Percentiles rank a stretch among this genome's conserved stretches.
Evolutionary conservation across 2,797 vertebrate genomes (phyloP).

Genomic region (Perodicticus potto): DNA sequence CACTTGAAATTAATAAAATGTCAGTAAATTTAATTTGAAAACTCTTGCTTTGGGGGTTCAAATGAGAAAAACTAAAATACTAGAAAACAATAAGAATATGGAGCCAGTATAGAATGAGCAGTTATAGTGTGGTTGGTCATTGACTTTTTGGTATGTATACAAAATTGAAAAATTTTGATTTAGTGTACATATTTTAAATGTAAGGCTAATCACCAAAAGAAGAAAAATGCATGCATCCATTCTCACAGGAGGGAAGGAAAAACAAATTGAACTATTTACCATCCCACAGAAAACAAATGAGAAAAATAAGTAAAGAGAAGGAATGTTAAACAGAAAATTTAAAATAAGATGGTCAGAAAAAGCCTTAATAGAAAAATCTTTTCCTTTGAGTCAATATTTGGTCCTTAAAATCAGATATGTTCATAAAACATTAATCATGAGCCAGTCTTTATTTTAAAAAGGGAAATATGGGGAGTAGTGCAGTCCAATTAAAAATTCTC

Average conservation of each 20-base stretch:
- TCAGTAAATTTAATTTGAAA: slow-evolving; percentile 6
- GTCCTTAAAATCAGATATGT: neutral
- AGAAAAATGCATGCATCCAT: neutral
- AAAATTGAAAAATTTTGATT: slow-evolving; percentile 19
- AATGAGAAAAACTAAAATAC: neutral
- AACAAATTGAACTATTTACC: neutral
- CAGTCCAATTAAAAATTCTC: neutral
- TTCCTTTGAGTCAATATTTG: neutral
- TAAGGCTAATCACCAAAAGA: neutral
- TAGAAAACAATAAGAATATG: neutral
- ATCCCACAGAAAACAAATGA: neutral
- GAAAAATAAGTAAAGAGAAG: neutral
- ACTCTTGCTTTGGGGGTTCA: neutral
- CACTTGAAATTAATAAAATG: neutral
- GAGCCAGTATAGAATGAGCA: neutral
- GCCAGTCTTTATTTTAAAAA: neutral
- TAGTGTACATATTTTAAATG: neutral
- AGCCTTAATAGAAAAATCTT: neutral
- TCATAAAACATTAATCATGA: neutral
- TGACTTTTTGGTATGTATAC: neutral
- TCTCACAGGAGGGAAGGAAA: neutral
- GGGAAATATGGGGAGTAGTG: neutral
- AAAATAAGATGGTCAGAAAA: neutral
- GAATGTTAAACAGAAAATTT: neutral
- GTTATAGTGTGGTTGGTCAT: neutral